Conservation (phyloP, 2,888 invertebrate species). For the Parnassius mnemosyne region DNA sequence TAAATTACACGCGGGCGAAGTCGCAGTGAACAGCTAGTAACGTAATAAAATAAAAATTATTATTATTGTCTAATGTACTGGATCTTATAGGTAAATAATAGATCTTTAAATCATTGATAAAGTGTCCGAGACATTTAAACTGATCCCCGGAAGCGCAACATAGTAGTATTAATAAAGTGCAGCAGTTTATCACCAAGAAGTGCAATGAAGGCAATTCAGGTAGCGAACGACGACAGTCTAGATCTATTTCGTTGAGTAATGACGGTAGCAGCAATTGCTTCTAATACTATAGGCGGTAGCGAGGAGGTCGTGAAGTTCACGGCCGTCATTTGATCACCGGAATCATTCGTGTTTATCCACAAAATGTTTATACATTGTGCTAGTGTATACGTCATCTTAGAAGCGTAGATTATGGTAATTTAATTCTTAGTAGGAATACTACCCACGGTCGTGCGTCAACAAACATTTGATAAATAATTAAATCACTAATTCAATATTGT, state of each 20-base stretch:
- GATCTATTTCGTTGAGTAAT: constrained; percentile 43
- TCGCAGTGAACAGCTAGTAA: too few relatives aligned
- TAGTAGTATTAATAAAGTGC: constrained; percentile 22
- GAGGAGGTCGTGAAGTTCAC: constrained; percentile 57
- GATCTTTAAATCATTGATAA: too few relatives aligned
- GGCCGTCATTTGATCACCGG: constrained; percentile 47
- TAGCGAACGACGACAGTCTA: constrained; percentile 27
- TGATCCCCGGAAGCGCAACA: constrained; percentile 23
- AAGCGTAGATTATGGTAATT: constrained; percentile 46
- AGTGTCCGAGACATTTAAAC: neutral
- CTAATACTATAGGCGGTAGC: constrained; percentile 38
- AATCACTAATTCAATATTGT: constrained; percentile 5
- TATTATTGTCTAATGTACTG: too few relatives aligned
- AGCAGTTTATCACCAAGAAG: constrained; percentile 29
- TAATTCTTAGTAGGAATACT: constrained; percentile 36
- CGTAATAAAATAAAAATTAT: too few relatives aligned
- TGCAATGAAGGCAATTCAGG: constrained; percentile 38
- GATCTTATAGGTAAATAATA: too few relatives aligned
- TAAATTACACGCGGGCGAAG: too few relatives aligned
- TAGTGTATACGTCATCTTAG: constrained; percentile 45
- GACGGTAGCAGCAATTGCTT: constrained; percentile 47
- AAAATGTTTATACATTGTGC: constrained; percentile 48
- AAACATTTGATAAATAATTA: constrained; percentile 18
- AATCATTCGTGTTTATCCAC: constrained; percentile 47
- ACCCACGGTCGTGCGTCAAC: constrained; percentile 29